phyloP scores from a whole-genome alignment of 1,140 invertebrate genomes.

The Aphelenchoides besseyi region DNA sequence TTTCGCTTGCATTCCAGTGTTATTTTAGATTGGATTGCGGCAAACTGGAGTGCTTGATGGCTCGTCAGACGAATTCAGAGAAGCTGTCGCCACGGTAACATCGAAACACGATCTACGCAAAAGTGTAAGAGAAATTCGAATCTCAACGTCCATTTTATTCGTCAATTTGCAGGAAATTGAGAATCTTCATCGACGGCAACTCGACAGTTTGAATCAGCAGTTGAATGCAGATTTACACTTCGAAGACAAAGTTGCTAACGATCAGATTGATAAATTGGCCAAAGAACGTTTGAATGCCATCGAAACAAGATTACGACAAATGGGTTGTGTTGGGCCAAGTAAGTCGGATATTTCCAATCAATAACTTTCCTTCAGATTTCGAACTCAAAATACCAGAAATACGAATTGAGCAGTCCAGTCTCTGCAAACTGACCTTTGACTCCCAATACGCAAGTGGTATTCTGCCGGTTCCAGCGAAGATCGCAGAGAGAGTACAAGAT shows the following conservation, averaged over 20 bases:
- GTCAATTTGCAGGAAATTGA: not conserved
- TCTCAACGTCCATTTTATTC: not conserved
- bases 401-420: not conserved
- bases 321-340: not conserved
- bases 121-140: not conserved
- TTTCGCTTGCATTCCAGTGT: not conserved
- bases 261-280: not conserved
- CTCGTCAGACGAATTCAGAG: not conserved
- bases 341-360: not conserved
- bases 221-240: not conserved
- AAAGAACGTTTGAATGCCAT: not conserved
- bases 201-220: not conserved
- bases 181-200: not conserved
- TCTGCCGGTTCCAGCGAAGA: not conserved
- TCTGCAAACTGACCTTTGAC: not conserved
- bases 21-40: not conserved
- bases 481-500: not conserved
- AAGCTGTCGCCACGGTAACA: not conserved
- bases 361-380: not conserved
- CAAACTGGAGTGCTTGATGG: not conserved
- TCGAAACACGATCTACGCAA: not conserved
- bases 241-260: not conserved
- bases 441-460: not conserved
- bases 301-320: not conserved
- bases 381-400: too few species aligned